phyloP scores from a whole-genome alignment of 2,113 vertebrate species.

The Colaptes auratus region DNA sequence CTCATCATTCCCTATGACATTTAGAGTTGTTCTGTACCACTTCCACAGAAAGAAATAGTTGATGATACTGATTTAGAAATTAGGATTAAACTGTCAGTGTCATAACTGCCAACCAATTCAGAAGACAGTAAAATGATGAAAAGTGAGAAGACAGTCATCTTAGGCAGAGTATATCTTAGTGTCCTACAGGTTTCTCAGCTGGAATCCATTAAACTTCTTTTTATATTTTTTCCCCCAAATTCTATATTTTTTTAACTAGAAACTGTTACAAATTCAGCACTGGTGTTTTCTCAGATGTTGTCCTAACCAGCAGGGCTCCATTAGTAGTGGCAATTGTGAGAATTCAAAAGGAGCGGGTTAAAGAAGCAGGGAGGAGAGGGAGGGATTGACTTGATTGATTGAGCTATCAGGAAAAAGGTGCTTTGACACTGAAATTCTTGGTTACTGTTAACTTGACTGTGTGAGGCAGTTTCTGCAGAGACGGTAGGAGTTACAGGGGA shows the following conservation, averaged over 20 bases:
- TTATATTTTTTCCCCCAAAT: neutral
- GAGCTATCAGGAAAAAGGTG: neutral
- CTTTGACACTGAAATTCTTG: neutral
- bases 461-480: neutral
- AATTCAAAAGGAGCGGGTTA: neutral
- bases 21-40: conserved; percentile 29
- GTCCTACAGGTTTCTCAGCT: neutral
- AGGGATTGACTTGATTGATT: neutral
- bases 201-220: neutral
- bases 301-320: neutral
- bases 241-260: neutral
- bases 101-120: conserved; percentile 47
- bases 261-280: neutral
- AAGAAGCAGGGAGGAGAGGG: neutral
- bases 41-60: conserved; percentile 64
- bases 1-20: neutral
- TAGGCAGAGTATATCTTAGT: neutral
- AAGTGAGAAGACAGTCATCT: conserved; percentile 48
- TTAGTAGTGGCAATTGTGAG: neutral
- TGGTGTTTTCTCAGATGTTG: neutral
- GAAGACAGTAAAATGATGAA: conserved; percentile 41
- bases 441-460: neutral
- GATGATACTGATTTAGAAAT: conserved; percentile 62
- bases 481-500: neutral
- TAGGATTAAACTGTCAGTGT: conserved; percentile 56